A percentile compares a stretch with the other conserved stretches of the same genome.
Conservation (phyloP, 2,888 invertebrate genomes). For the Gryllus longicercus region DNA sequence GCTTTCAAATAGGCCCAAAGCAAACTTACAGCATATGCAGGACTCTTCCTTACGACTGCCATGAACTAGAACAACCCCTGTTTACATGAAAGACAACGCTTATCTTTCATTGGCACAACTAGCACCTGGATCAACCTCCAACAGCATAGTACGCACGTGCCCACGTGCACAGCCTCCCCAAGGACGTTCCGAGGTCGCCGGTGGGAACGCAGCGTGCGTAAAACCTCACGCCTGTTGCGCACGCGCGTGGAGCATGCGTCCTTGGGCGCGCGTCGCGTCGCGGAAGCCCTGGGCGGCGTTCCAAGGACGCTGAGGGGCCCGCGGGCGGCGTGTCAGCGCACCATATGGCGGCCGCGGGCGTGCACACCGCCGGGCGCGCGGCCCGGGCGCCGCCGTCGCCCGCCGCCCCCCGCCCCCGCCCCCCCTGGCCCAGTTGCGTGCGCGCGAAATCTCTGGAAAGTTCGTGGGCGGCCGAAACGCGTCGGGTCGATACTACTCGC, state of each 20-base stretch:
- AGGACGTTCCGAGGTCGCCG: too few species aligned
- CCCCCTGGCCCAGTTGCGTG: not conserved
- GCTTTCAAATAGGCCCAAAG: too few species aligned
- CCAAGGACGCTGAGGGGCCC: not conserved
- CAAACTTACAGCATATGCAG: too few species aligned
- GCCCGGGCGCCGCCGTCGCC: not conserved
- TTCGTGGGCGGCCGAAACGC: constrained; percentile 17
- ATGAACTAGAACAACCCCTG: too few species aligned
- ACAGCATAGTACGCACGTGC: too few species aligned
- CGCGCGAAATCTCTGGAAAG: not conserved
- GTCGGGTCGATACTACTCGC: not conserved
- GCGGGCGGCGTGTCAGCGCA: not conserved
- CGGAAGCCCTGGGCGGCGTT: not conserved
- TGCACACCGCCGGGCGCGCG: not conserved
- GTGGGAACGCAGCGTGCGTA: too few species aligned
- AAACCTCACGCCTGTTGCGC: too few species aligned
- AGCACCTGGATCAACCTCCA: too few species aligned
- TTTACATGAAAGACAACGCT: too few species aligned
- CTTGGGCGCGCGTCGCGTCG: not conserved
- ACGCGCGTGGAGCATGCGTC: not conserved
- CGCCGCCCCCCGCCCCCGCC: not conserved
- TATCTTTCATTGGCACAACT: too few species aligned
- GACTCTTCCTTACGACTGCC: too few species aligned
- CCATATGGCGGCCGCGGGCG: not conserved
- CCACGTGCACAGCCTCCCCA: too few species aligned